phyloP scores from a whole-genome alignment of 2,113 vertebrate species.

The Ellobius talpinus region DNA sequence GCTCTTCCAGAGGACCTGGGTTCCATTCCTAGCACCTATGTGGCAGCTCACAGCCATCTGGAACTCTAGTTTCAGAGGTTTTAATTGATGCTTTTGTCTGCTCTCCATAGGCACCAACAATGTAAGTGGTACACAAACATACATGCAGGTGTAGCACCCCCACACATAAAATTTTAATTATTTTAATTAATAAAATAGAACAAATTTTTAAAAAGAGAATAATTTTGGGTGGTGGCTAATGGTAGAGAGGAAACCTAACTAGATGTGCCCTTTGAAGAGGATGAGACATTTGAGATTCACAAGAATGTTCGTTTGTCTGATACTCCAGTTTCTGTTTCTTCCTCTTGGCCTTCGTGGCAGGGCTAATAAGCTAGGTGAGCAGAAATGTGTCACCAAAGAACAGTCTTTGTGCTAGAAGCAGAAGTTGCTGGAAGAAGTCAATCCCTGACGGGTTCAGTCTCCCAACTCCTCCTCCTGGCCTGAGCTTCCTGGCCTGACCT shows the following conservation, averaged over 20 bases:
- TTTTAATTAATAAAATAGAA: background rate
- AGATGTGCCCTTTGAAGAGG: background rate
- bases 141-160: background rate
- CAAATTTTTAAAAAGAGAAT: background rate
- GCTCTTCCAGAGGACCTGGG: background rate
- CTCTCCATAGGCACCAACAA: background rate
- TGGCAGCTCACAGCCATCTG: too few relatives aligned
- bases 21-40: background rate
- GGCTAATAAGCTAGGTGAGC: background rate
- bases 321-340: conserved; percentile 9
- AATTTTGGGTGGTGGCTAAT: background rate
- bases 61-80: background rate
- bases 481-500: conserved; percentile 38
- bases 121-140: background rate
- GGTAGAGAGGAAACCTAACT: background rate
- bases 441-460: background rate
- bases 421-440: background rate
- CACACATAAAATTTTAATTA: background rate
- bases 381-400: conserved; percentile 22
- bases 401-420: background rate
- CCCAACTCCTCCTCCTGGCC: background rate
- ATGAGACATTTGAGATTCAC: background rate
- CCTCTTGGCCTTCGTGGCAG: background rate
- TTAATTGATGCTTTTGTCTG: background rate
- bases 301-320: background rate